Evolutionary conservation across 2,797 vertebrate genomes (phyloP).

Genomic region (Sebastes baramenuke): DNA sequence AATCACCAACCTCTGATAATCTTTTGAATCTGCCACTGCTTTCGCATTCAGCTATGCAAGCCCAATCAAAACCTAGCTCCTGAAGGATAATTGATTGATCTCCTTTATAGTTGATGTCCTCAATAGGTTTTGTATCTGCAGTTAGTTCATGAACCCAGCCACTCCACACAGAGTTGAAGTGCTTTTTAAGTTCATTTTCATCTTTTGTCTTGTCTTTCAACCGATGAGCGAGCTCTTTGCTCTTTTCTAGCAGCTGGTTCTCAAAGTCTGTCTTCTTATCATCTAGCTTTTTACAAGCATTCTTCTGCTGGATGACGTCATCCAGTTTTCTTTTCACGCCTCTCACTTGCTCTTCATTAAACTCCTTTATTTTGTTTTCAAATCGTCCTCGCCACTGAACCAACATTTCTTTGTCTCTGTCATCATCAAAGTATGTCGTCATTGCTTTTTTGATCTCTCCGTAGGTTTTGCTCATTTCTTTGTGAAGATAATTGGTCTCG

Average conservation of each 20-base stretch:
- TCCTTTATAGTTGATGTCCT: not conserved
- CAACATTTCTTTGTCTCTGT: conserved; percentile 29
- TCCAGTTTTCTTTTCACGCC: conserved; percentile 31
- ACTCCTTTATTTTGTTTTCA: conserved; percentile 37
- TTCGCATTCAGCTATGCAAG: not conserved
- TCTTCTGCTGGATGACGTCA: conserved; percentile 42
- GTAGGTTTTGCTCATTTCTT: not conserved
- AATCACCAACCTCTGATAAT: not conserved
- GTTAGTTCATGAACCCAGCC: conserved; percentile 3
- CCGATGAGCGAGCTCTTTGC: conserved; percentile 30
- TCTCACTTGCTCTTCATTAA: conserved; percentile 10
- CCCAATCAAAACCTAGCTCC: not conserved
- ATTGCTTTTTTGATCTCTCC: not conserved
- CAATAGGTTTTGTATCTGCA: not conserved
- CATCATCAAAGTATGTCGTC: conserved; percentile 14
- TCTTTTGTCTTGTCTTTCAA: conserved; percentile 4
- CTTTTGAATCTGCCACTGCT: not conserved
- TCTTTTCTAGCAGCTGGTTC: not conserved
- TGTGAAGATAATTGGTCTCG: fast-evolving
- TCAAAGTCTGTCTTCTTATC: conserved; percentile 19
- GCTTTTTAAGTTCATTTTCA: not conserved
- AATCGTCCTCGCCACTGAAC: conserved; percentile 34
- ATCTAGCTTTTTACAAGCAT: conserved; percentile 22
- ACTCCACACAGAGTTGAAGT: conserved; percentile 8
- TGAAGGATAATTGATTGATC: not conserved